Evolutionary conservation across 2,797 vertebrate genomes (phyloP).

Genomic region (Mormyrops boulengeri): DNA sequence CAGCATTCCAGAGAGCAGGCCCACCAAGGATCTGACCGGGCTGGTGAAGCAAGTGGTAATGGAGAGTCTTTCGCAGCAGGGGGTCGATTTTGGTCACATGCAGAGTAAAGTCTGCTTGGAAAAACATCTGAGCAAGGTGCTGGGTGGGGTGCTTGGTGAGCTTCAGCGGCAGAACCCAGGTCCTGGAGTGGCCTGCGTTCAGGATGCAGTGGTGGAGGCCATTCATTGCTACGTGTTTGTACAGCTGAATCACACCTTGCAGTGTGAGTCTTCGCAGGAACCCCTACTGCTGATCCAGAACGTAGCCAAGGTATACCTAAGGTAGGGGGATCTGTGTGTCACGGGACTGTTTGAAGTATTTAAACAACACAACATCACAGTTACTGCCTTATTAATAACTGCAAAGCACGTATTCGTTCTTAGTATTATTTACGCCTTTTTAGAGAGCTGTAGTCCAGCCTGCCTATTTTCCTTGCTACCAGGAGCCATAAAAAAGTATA

Average conservation of each 20-base stretch:
- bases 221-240: conserved; percentile 29
- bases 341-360: background rate
- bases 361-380: background rate
- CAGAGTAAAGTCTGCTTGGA: background rate
- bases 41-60: conserved; percentile 30
- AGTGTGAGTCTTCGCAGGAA: conserved; percentile 17
- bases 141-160: background rate
- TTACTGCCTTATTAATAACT: background rate
- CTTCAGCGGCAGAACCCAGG: conserved; percentile 21
- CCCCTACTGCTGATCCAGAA: conserved; percentile 36
- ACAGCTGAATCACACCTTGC: conserved; percentile 37
- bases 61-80: conserved; percentile 30
- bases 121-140: conserved; percentile 20
- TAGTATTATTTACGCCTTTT: background rate
- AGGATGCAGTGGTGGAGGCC: conserved; percentile 20
- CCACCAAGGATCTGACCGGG: background rate
- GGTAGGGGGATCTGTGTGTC: conserved; percentile 31
- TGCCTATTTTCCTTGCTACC: background rate
- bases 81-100: background rate
- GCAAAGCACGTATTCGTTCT: background rate
- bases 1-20: background rate
- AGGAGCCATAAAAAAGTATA: background rate
- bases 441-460: background rate
- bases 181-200: conserved; percentile 6
- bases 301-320: conserved; percentile 33